Evolutionary conservation across 2,797 vertebrate species (phyloP), one percentile per base, ranked within the genome.

Genomic region (Triplophysa bombifrons): DNA sequence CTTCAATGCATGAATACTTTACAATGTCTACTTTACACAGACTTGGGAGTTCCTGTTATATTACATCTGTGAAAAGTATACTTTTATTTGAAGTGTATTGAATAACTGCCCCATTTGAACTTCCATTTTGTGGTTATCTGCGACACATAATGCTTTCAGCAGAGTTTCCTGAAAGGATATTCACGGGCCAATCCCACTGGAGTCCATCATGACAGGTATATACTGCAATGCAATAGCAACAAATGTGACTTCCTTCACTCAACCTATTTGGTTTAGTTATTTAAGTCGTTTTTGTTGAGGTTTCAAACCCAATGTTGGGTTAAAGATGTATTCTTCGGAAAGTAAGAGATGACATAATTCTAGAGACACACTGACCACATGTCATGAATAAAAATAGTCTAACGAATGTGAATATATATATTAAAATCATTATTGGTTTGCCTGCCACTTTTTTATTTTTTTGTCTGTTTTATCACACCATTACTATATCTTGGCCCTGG

Each of bases 161-260:
- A 61, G 58, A 64, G 68, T 82, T 81, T 78, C 71, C 72, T 51
- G 70, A 58, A 25, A 58, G 56, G 55, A 58, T 25, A 58, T 56
- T 56, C n/a, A 10, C 4, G 22, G 20, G 56, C 12, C 22, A 5
- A 14, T 14, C 22, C 56, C 56, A 25, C 22, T 13, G 22, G 56
- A 60, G 14, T 27, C n/a, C 56, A 60, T 14, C 58, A 30, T 61
- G 25, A 61, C 25, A 30, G 56, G 56, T 76, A 76, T 83, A 80
- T 81, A 38, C 34, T 8, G 34, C 7, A 83, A 64, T 48, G 51
- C 27, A 64, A 72, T 34, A 73, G 51, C 10, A 60, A 75, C 11
- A 25, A 75, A 63, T 22, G 60, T 73, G 46, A 65, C 64, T 64
- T 65, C 30, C 46, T 77, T 27, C 41, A 44, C 17, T 38, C 19